Evolutionary conservation across 2,888 invertebrate genomes (phyloP).

Genomic region (Plebejus melissa): DNA sequence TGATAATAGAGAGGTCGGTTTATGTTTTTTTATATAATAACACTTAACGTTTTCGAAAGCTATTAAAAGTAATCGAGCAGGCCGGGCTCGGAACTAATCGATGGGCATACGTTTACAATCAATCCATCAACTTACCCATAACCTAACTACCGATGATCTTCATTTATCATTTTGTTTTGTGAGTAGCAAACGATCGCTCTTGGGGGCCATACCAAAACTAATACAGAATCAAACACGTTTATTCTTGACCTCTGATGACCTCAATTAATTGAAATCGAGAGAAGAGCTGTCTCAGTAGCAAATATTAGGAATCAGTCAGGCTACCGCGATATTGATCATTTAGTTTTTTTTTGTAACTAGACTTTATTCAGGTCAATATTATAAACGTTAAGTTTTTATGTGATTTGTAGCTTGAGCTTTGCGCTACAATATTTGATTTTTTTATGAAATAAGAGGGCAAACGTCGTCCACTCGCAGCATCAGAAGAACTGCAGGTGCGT

Average conservation of each 20-base stretch:
- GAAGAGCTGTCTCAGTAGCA: slow-evolving; percentile 1
- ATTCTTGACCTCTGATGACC: background rate
- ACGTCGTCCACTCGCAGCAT: too few relatives aligned
- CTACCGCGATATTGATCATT: background rate
- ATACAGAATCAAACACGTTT: slow-evolving; percentile 27
- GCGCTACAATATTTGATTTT: background rate
- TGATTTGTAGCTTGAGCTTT: background rate
- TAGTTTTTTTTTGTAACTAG: background rate
- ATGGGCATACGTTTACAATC: slow-evolving; percentile 73
- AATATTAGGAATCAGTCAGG: background rate
- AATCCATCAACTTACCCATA: slow-evolving; percentile 77
- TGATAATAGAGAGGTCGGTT: slow-evolving; percentile 34
- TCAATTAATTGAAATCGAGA: slow-evolving; percentile 11
- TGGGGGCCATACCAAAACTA: slow-evolving; percentile 58
- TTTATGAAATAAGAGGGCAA: too few relatives aligned
- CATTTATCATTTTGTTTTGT: slow-evolving; percentile 77
- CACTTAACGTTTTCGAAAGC: slow-evolving; percentile 66
- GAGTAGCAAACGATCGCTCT: slow-evolving; percentile 64
- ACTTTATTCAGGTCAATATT: background rate
- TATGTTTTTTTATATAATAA: slow-evolving; percentile 45
- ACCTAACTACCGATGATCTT: slow-evolving; percentile 72
- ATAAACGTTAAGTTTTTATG: background rate
- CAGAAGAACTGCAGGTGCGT: too few relatives aligned
- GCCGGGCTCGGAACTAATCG: slow-evolving; percentile 58
- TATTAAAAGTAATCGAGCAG: slow-evolving; percentile 68